Conservation (phyloP, 2,888 invertebrate genomes). For the Chirona hameri region DNA sequence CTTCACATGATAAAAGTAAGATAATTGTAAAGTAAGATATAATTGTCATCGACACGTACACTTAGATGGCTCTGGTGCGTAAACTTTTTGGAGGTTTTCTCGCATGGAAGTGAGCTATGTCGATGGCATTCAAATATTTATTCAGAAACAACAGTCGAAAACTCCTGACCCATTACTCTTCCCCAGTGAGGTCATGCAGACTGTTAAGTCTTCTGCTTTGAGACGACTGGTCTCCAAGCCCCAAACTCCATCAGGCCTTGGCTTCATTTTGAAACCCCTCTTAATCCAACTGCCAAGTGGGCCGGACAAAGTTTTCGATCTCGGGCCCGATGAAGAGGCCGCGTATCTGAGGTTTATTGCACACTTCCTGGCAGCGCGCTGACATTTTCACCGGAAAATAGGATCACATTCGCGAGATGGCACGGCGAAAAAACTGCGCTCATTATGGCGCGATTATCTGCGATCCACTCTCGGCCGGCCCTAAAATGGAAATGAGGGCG, state of each 20-base stretch:
- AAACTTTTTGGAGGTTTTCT: too few relatives aligned
- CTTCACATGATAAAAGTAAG: too few relatives aligned
- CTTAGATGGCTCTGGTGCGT: too few relatives aligned
- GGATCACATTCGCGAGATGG: background rate
- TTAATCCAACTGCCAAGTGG: background rate
- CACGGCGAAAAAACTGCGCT: background rate
- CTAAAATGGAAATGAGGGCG: conserved; percentile 23
- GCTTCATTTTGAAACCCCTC: background rate
- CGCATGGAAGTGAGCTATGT: too few relatives aligned
- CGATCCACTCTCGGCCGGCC: background rate
- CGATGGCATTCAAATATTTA: too few relatives aligned
- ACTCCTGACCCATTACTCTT: too few relatives aligned
- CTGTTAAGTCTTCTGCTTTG: too few relatives aligned
- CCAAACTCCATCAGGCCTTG: background rate
- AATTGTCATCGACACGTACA: too few relatives aligned
- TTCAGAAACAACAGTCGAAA: too few relatives aligned
- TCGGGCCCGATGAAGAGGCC: background rate
- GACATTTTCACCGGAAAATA: conserved; percentile 22
- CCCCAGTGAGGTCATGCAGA: too few relatives aligned
- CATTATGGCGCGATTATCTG: conserved; percentile 6
- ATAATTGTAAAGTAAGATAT: too few relatives aligned
- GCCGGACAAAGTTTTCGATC: background rate
- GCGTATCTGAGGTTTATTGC: background rate
- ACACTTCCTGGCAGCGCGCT: background rate
- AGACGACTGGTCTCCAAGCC: too few relatives aligned